phyloP scores from a whole-genome alignment of 2,888 invertebrate genomes.

The Drosophila greeni region DNA sequence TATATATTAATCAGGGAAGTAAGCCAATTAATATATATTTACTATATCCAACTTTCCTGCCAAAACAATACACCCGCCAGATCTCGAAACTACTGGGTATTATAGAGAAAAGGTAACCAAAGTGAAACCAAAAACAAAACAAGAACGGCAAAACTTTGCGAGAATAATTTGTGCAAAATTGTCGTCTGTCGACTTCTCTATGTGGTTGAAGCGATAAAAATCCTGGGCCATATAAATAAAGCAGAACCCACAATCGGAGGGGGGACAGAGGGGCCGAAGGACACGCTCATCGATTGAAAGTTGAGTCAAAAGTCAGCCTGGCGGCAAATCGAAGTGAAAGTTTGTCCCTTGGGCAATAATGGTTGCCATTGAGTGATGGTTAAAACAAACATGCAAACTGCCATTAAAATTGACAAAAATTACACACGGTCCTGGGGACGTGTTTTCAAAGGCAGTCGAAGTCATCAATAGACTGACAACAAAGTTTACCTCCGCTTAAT shows the following conservation, averaged over 20 bases:
- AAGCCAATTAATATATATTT: too few relatives aligned
- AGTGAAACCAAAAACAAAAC: slow-evolving; percentile 1
- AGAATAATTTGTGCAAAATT: slow-evolving; percentile 59
- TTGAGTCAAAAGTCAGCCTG: slow-evolving; percentile 59
- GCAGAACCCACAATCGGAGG: slow-evolving; percentile 41
- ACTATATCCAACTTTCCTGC: too few relatives aligned
- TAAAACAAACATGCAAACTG: slow-evolving; percentile 56
- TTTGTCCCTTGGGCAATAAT: slow-evolving; percentile 40
- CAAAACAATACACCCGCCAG: background rate
- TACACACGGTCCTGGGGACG: slow-evolving; percentile 23
- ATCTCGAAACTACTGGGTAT: background rate
- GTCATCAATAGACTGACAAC: slow-evolving; percentile 32
- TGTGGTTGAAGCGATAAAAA: slow-evolving; percentile 60
- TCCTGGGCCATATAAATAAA: slow-evolving; percentile 31
- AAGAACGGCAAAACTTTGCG: slow-evolving; percentile 55
- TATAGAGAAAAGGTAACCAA: background rate
- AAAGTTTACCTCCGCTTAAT: slow-evolving; percentile 35
- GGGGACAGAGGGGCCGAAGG: slow-evolving; percentile 5
- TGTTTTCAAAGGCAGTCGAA: slow-evolving; percentile 16
- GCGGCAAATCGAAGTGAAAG: slow-evolving; percentile 70
- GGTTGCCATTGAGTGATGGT: slow-evolving; percentile 27
- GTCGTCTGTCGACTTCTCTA: slow-evolving; percentile 28
- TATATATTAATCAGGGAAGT: too few relatives aligned
- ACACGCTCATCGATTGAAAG: slow-evolving; percentile 34
- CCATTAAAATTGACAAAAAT: slow-evolving; percentile 70